Percentiles rank a stretch among this genome's conserved stretches.
phyloP scores from a whole-genome alignment of 2,888 invertebrate species.

The Athripsodes cinereus region DNA sequence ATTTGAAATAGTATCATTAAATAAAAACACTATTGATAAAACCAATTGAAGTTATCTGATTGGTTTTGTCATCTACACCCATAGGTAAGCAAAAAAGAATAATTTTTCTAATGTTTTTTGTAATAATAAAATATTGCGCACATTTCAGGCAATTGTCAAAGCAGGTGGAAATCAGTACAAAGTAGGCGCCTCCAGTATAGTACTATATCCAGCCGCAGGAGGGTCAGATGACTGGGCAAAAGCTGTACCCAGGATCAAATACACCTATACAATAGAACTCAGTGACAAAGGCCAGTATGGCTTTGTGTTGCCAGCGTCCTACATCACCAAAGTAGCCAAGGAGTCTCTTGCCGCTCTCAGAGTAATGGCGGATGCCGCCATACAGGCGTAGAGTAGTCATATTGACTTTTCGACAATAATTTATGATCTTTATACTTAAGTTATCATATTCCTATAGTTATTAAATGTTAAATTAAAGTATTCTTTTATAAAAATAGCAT shows the following conservation, averaged over 20 bases:
- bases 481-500: not conserved
- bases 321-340: constrained; percentile 68
- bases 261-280: constrained; percentile 84
- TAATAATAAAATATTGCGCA: no score
- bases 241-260: constrained; percentile 73
- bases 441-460: not conserved
- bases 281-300: constrained; percentile 79
- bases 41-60: no score
- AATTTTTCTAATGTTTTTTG: no score
- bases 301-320: constrained; percentile 75
- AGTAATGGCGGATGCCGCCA: constrained; percentile 53
- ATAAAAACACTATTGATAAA: no score
- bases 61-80: no score
- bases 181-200: constrained; percentile 72
- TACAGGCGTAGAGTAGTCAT: constrained; percentile 31
- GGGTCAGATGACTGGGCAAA: constrained; percentile 92
- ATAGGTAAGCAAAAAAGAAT: no score
- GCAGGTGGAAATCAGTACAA: constrained; percentile 59
- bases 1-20: no score
- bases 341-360: constrained; percentile 70
- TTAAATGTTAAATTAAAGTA: not conserved
- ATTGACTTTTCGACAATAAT: not conserved
- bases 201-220: constrained; percentile 73
- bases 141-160: constrained; percentile 52
- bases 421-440: not conserved